Evolutionary conservation across 2,113 vertebrate genomes (phyloP), one percentile per base, ranked within the genome.

Genomic region (Nyctibius bracteatus): DNA sequence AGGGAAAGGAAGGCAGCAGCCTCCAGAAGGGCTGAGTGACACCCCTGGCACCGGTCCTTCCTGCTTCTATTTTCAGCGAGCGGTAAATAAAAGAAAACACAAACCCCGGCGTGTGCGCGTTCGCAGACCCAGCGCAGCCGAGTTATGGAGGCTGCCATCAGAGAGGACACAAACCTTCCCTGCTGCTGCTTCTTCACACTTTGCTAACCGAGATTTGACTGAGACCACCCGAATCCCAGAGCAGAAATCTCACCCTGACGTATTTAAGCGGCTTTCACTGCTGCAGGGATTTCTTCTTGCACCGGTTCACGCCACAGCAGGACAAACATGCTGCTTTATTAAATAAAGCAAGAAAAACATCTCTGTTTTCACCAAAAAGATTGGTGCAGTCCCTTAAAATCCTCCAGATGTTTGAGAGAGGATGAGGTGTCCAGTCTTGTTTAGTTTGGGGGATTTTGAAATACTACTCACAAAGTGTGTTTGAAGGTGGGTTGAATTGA

Each of bases 231-330:
- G 55, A 92, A 93, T 12, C 68, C 83, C 95, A 90, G 51, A 93
- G 94, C 82, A 92, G 90, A 97, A 94, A 81, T 74, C 66, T 28
- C 90, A 93, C 93, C 92, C 73, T 74, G 66, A 87, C 49, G 92
- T 75, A 57, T 82, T 84, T 81, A 80, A 97, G 89, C 72, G 3
- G 66, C 41, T 81, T 44, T n/a, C 1, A 0, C 22, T 1, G 6
- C 88, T 77, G 10, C 54, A 8, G 62, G 70, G 71, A 19, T 80
- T 68, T 43, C 67, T 84, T 33, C 78, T 39, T 3, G 52, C 5
- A 0, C 79, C 61, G 86, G 83, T 33, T 81, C 65, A 14, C 1
- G 37, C 63, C 63, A 49, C 82, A 72, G 88, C 61, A 84, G 90
- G 88, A 81, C 75, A 84, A 93, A 63, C 8, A 2, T 0, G 0